Conservation (phyloP, 2,888 invertebrate genomes). For the Pristionchus fissidentatus region DNA sequence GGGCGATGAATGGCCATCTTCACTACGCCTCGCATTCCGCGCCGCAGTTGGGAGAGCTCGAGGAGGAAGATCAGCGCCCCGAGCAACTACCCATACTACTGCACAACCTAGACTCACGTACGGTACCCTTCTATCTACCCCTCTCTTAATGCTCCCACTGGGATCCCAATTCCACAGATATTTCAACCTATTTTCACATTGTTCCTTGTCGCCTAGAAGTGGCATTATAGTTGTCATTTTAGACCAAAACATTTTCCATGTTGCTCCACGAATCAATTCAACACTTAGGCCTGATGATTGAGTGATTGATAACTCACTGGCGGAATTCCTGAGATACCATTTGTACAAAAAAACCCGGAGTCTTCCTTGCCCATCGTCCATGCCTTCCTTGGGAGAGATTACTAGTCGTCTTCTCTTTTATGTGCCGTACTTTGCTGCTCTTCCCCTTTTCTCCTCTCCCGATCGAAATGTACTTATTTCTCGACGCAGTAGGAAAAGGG, state of each 20-base stretch:
- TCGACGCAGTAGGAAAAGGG: background rate
- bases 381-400: too few relatives aligned
- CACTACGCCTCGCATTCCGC: slow-evolving; percentile 3
- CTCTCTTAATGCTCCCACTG: slow-evolving; percentile 14
- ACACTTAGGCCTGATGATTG: too few relatives aligned
- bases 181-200: background rate
- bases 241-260: too few relatives aligned
- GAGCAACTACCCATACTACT: background rate
- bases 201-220: too few relatives aligned
- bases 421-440: slow-evolving; percentile 31
- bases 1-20: background rate
- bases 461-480: slow-evolving; percentile 33
- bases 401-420: slow-evolving; percentile 18
- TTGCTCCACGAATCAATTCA: too few relatives aligned
- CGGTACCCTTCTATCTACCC: background rate
- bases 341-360: background rate
- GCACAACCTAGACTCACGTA: slow-evolving; percentile 18
- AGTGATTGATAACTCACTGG: background rate
- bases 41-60: background rate
- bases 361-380: background rate
- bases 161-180: background rate
- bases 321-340: background rate
- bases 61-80: background rate
- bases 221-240: too few relatives aligned
- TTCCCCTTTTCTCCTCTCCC: slow-evolving; percentile 13